A percentile compares a stretch with the other conserved stretches of the same genome.
phyloP scores from a whole-genome alignment of 1,140 invertebrate genomes.

The Brachionus sp. region DNA sequence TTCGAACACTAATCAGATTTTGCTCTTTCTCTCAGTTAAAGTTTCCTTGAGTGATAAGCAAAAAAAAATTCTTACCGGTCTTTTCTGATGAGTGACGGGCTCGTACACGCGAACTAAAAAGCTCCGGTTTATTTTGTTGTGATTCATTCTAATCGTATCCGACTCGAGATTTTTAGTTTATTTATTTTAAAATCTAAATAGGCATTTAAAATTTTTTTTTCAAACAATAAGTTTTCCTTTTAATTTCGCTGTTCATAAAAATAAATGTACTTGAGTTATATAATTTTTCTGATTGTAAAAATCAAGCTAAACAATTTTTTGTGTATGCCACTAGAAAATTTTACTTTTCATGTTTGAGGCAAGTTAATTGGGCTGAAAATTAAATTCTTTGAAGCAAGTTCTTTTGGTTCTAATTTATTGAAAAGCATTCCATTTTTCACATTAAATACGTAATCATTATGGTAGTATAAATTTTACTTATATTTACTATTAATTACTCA shows the following conservation, averaged over 20 bases:
- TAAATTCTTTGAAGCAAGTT: neutral
- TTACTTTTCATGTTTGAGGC: neutral
- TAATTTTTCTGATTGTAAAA: neutral
- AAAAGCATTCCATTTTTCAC: no score
- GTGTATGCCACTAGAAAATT: neutral
- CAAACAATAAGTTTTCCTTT: neutral
- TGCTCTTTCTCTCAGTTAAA: neutral
- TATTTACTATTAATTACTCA: no score
- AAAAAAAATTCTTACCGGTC: neutral
- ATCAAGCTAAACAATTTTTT: neutral
- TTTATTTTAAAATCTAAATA: neutral
- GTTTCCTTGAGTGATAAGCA: neutral
- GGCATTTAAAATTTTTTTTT: neutral
- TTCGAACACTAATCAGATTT: neutral
- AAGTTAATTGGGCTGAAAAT: neutral
- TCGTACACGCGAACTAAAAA: neutral
- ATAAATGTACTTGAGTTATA: neutral
- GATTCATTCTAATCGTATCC: neutral
- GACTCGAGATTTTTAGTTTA: neutral
- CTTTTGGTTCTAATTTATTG: neutral
- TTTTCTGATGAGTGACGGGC: neutral
- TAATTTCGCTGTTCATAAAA: neutral
- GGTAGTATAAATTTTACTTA: no score
- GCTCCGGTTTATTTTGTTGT: neutral
- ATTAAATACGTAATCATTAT: no score